phyloP scores from a whole-genome alignment of 2,113 vertebrate genomes.

The Melanerpes formicivorus region DNA sequence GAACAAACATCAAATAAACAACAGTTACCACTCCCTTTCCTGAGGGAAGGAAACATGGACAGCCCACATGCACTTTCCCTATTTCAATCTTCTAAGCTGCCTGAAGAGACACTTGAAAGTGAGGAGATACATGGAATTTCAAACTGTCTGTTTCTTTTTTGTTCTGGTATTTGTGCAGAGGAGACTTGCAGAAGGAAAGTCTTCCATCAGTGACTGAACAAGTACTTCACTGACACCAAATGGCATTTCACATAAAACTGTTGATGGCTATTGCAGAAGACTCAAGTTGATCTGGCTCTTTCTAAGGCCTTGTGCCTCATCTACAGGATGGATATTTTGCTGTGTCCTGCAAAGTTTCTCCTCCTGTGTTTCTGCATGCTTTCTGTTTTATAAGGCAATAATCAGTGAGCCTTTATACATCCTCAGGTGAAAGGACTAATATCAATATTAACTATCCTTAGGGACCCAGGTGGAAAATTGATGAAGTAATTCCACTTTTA shows the following conservation, averaged over 20 bases:
- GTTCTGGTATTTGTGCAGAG: not conserved
- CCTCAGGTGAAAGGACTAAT: accelerated
- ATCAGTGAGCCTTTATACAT: not conserved
- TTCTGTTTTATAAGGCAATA: not conserved
- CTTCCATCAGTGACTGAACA: not conserved
- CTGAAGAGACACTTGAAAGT: not conserved
- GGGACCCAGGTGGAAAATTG: not conserved
- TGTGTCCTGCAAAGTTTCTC: not conserved
- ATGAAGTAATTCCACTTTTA: not conserved
- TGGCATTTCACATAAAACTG: not conserved
- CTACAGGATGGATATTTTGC: not conserved
- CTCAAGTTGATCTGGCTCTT: not conserved
- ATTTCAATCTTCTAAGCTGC: not conserved
- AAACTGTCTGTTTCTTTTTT: not conserved
- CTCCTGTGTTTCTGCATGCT: not conserved
- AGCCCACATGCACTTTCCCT: not conserved
- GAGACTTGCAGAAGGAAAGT: not conserved
- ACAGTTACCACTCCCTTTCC: not conserved
- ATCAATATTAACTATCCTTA: not conserved
- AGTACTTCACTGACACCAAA: not conserved
- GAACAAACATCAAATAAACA: constrained; percentile 20
- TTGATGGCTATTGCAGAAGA: not conserved
- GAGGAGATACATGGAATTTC: not conserved
- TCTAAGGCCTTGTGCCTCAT: not conserved
- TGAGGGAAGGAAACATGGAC: not conserved